Evolutionary conservation across 2,888 invertebrate species (phyloP).

Genomic region (Auanema freiburgensis): DNA sequence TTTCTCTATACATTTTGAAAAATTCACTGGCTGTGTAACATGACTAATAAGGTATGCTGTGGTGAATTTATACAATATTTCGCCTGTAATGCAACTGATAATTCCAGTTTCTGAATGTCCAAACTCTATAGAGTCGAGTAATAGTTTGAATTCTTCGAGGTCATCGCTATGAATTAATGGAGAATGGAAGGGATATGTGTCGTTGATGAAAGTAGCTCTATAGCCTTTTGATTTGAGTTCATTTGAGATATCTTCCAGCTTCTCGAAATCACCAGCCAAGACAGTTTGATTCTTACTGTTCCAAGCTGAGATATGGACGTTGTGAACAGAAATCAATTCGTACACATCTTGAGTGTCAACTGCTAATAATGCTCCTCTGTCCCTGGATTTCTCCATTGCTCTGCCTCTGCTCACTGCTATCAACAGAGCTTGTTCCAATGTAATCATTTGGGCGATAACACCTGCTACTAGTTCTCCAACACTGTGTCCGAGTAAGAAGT

Average conservation of each 20-base stretch:
- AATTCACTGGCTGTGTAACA: slow-evolving; percentile 39
- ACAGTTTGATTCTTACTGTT: slow-evolving; percentile 52
- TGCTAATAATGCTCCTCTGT: slow-evolving; percentile 48
- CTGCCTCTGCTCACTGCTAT: slow-evolving; percentile 42
- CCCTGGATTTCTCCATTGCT: slow-evolving; percentile 45
- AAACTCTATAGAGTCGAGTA: slow-evolving; percentile 29
- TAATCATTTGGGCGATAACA: slow-evolving; percentile 36
- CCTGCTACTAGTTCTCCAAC: slow-evolving; percentile 50
- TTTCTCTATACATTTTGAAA: slow-evolving; percentile 36
- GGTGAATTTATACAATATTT: slow-evolving; percentile 30
- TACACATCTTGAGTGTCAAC: slow-evolving; percentile 34
- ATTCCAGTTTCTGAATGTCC: slow-evolving; percentile 28
- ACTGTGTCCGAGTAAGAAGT: slow-evolving; percentile 36
- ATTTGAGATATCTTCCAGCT: slow-evolving; percentile 30
- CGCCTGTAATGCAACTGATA: slow-evolving; percentile 48
- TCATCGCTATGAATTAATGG: slow-evolving; percentile 40
- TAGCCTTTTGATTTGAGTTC: slow-evolving; percentile 32
- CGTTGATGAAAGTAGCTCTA: slow-evolving; percentile 46
- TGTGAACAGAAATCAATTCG: slow-evolving; percentile 30
- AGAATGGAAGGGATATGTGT: slow-evolving; percentile 53
- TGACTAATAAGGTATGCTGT: slow-evolving; percentile 43
- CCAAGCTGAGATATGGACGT: slow-evolving; percentile 34
- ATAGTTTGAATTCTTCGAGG: slow-evolving; percentile 28
- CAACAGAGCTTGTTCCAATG: slow-evolving; percentile 39
- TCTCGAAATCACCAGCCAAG: slow-evolving; percentile 35